Conservation (phyloP, 2,797 vertebrate species). For the Peromyscus aztecus region DNA sequence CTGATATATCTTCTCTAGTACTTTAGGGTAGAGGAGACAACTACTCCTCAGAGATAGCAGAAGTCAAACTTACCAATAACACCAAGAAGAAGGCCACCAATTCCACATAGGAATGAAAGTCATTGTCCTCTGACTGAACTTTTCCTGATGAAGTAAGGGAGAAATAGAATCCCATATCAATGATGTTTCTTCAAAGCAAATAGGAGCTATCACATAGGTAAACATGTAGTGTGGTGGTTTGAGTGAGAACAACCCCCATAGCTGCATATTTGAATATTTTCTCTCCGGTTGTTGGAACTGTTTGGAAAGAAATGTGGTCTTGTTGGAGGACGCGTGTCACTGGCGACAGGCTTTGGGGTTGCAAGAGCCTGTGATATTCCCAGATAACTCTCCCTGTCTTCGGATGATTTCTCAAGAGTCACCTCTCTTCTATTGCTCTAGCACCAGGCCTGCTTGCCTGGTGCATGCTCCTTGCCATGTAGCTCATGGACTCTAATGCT, state of each 20-base stretch:
- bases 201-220: too few relatives aligned
- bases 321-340: background rate
- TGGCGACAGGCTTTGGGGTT: background rate
- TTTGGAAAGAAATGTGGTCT: background rate
- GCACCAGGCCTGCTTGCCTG: too few relatives aligned
- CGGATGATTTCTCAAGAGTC: background rate
- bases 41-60: background rate
- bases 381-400: background rate
- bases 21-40: background rate
- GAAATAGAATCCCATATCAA: background rate
- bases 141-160: background rate
- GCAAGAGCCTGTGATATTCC: too few relatives aligned
- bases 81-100: background rate
- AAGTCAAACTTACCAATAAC: background rate
- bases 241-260: background rate
- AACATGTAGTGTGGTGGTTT: background rate
- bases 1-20: background rate
- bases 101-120: background rate
- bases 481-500: background rate
- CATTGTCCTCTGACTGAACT: background rate
- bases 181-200: background rate
- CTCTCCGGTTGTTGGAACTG: background rate
- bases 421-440: background rate
- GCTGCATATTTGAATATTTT: background rate
- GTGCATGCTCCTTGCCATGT: background rate